Evolutionary conservation across 2,888 invertebrate genomes (phyloP).

Genomic region (Cerceris rybyensis): DNA sequence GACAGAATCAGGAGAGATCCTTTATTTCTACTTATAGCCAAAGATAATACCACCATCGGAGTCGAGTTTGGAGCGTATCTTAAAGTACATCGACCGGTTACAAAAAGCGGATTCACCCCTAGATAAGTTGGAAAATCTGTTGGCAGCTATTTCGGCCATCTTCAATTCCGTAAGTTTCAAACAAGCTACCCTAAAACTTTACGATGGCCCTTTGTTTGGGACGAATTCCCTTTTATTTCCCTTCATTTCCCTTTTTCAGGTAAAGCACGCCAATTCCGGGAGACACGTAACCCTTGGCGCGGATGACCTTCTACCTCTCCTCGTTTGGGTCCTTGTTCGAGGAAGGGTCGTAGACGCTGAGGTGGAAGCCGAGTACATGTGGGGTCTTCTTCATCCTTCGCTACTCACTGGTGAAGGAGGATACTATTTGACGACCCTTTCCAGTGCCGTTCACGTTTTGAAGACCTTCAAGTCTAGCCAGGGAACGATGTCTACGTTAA

Average conservation of each 20-base stretch:
- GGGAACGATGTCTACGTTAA: slow-evolving; percentile 79
- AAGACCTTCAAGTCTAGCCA: slow-evolving; percentile 85
- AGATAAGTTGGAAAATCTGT: slow-evolving; percentile 95
- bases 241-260: slow-evolving; percentile 80
- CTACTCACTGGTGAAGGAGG: slow-evolving; percentile 96
- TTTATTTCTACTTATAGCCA: slow-evolving; percentile 82
- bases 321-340: slow-evolving; percentile 95
- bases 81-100: slow-evolving; percentile 90
- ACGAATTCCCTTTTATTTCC: background rate
- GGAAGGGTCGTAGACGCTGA: slow-evolving; percentile 96
- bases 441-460: slow-evolving; percentile 94
- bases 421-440: slow-evolving; percentile 96
- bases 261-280: slow-evolving; percentile 86
- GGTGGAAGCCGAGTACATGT: slow-evolving; percentile 98
- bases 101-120: slow-evolving; percentile 96
- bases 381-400: slow-evolving; percentile 95
- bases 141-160: slow-evolving; percentile 94
- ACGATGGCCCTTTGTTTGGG: background rate
- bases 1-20: background rate
- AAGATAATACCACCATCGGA: slow-evolving; percentile 90
- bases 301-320: slow-evolving; percentile 94
- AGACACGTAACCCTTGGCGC: slow-evolving; percentile 87
- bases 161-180: slow-evolving; percentile 88
- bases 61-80: slow-evolving; percentile 89
- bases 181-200: background rate